Conservation (phyloP, 2,888 invertebrate species). For the Trachelus troglodyta region DNA sequence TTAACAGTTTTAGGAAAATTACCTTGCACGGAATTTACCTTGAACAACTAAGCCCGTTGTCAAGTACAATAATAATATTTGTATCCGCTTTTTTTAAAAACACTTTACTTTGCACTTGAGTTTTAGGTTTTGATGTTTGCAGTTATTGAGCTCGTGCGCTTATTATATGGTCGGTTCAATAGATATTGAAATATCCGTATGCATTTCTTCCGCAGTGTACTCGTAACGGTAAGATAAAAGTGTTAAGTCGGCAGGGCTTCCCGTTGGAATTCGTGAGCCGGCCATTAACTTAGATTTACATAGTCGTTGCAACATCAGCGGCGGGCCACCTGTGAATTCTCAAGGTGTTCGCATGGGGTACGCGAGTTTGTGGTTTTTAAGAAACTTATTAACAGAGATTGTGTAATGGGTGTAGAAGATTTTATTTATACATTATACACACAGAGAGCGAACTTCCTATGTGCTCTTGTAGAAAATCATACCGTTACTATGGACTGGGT, state of each 20-base stretch:
- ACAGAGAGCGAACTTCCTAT: neutral
- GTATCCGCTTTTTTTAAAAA: neutral
- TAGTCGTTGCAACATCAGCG: constrained; percentile 17
- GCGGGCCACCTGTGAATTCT: constrained; percentile 4
- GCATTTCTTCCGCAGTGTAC: neutral
- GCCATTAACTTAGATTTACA: constrained; percentile 17
- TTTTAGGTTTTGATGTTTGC: neutral
- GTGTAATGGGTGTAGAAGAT: neutral
- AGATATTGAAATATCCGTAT: neutral
- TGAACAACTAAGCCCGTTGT: neutral
- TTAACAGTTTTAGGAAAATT: neutral
- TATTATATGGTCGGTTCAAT: neutral
- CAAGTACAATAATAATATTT: neutral
- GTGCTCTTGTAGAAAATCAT: neutral
- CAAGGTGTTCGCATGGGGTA: neutral
- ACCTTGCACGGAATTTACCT: neutral
- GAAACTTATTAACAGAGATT: neutral
- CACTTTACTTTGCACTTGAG: neutral
- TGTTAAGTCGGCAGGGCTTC: constrained; percentile 13
- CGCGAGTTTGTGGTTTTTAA: neutral
- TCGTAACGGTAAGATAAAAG: constrained; percentile 20
- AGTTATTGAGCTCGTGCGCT: neutral
- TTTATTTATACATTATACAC: neutral
- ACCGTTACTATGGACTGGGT: neutral
- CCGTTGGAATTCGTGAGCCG: constrained; percentile 20